Evolutionary conservation across 2,113 vertebrate genomes (phyloP), one percentile per base, ranked within the genome.

Genomic region (Dicentrarchus labrax): DNA sequence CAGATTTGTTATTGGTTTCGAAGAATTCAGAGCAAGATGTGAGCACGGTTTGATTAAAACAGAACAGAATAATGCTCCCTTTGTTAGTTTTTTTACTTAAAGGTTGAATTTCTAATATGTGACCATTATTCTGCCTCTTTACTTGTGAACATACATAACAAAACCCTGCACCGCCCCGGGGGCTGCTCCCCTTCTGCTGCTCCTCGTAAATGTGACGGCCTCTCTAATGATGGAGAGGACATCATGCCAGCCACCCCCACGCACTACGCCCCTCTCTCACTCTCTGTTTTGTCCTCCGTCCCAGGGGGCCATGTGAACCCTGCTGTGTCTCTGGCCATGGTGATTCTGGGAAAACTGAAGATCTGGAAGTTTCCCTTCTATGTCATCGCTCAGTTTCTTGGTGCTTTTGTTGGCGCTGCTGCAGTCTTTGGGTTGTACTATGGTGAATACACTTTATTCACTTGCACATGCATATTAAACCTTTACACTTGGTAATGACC

Each of bases 271-370:
- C 76, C 77, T 80, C 68, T 65, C 56, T 78, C 66, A 74, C 81
- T 48, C 60, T 82, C 30, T 84, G 68, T 81, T 90, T 81, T 88
- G 81, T 92, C 71, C 43, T 82, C 30, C 43, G 5, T 84, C 86
- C 89, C 93, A 99, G 97, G 97, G 68, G 98, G 97, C 60, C 98
- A 99, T 57, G 92, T 98, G 91, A 99, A 99, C 92, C 98, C 97
- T 45, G 98, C 97, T 0, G 97, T 98, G 82, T 97, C 98, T 67
- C 96, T 99, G 84, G 97, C 98, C 60, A 96, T 99, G 97, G 97
- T 97, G 70, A 88, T 97, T 84, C 95, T 97, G 85, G 97, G 98
- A 76, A 97, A 96, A 92, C 95, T 98, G 94, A 96, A 96, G 91
- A 97, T 98, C 95, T 96, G 90, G 94, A 99, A 98, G 92, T 96